Base-by-base conservation (phyloP, 2,797 vertebrate species). In the Sorex maritimensis region DNA sequence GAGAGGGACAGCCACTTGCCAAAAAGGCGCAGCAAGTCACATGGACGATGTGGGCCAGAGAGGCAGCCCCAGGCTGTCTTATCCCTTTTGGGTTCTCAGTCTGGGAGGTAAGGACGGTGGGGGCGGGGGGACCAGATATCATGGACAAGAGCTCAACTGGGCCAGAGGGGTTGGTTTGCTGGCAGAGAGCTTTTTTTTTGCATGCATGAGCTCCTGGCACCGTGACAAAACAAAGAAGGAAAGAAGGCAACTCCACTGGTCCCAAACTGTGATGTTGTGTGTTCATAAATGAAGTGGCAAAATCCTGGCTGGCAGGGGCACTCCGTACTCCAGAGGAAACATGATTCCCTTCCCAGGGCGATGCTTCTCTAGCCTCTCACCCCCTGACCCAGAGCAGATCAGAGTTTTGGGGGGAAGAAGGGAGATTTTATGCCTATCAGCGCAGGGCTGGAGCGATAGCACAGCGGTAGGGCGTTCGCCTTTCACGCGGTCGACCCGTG, bases 221-320 rank as follows among this genome's bases (percentile, higher is more conserved):
- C 17, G 52, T 44, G 7, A 44, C 41, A 44, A 44, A 44, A 44
- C 41, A 44, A 44, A 44, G 34, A 44, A 44, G 2, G 41, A 44
- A 44, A 44, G 41, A 44, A 13, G n/a, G 19, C 65, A 65, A 12
- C n/a, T 3, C 26, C 6, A 67, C 26, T 28, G 26, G 28, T 12
- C 67, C n/a, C 67, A 17, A 74, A 67, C 41, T 44, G 41, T 44
- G 41, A 58, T 6, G 1, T 12, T 24, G 23, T 0, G 1, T 44
- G 86, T 93, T 86, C 30, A 34, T 58, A 34, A 72, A 34, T 67
- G n/a, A 72, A 88, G 46, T 1, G 13, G 68, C 17, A 72, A 26
- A 30, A 38, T 46, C n/a, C 14, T 19, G 49, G n/a, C 68, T 12
- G 3, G 17, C 12, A 24, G 46, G 41, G 7, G 83, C 34, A 89